Evolutionary conservation across 2,113 vertebrate genomes (phyloP).

Genomic region (Haliaeetus leucogaster): DNA sequence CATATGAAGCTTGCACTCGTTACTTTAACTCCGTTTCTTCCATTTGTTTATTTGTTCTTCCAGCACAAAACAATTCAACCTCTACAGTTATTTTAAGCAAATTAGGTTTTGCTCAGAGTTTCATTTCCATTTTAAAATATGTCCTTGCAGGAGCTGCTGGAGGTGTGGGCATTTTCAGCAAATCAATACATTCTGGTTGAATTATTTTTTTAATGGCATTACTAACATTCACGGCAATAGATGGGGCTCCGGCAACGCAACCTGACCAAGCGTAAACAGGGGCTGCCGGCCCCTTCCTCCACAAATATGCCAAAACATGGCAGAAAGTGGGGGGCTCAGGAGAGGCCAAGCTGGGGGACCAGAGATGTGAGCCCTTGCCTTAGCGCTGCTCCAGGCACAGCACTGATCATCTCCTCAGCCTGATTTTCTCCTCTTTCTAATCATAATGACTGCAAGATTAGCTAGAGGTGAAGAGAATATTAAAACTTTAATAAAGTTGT

Average conservation of each 20-base stretch:
- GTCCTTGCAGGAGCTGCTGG: background rate
- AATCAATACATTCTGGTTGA: background rate
- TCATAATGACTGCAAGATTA: background rate
- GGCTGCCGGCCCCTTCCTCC: background rate
- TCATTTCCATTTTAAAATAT: constrained; percentile 48
- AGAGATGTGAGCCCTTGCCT: rapidly evolving
- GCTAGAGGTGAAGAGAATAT: constrained; percentile 35
- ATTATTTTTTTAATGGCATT: background rate
- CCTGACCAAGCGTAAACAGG: background rate
- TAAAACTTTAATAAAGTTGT: constrained; percentile 24
- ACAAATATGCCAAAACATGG: background rate
- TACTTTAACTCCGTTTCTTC: constrained; percentile 28
- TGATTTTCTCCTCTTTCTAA: background rate
- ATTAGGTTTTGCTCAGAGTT: background rate
- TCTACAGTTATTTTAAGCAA: constrained; percentile 51
- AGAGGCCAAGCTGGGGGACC: background rate
- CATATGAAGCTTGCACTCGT: background rate
- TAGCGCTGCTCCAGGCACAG: background rate
- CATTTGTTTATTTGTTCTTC: constrained; percentile 21
- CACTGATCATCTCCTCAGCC: background rate
- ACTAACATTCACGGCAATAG: background rate
- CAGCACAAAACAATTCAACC: constrained; percentile 32
- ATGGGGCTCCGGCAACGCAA: background rate
- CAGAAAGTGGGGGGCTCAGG: background rate
- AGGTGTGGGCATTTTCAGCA: background rate